Evolutionary conservation across 2,113 vertebrate species (phyloP), one percentile per base, ranked within the genome.

Genomic region (Maccullochella peelii): DNA sequence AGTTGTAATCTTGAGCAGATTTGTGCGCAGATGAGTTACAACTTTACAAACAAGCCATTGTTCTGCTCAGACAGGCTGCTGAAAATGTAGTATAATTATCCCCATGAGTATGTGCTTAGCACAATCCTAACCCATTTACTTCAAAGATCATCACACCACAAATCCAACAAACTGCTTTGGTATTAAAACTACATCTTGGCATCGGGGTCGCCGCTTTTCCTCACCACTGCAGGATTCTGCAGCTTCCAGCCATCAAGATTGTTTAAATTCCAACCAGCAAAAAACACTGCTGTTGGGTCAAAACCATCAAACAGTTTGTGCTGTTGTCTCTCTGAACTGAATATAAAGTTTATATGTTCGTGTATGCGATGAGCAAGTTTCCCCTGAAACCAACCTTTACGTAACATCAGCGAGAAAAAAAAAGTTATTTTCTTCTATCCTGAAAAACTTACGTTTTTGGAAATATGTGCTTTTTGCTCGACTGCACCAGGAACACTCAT

Each of bases 101-200:
- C 85, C 89, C 88, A 69, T 52, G 87, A 90, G 85, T 85, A 90
- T 49, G 70, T 59, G 55, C 78, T 83, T 69, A 83, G 83, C 76
- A 65, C 73, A 74, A 40, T 54, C 81, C 80, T 77, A 80, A 82
- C 89, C 81, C 76, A 84, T 86, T 89, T 84, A 86, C 80, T 88
- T 90, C 83, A 89, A 85, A 89, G 82, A 90, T 88, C 86, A 82
- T 69, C 77, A 38, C 86, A 73, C 77, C 82, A 47, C 83, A 83
- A 86, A 82, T 40, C 76, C 84, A 63, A 58, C 74, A 85, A 85
- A 84, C 81, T 73, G 72, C 84, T 59, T 16, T 1, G 57, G 59
- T 82, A 79, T 88, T 85, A 88, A 86, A 86, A 83, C 83, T 79
- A 49, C 80, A 80, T 79, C 76, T 49, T 85, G 77, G 84, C 86